Evolutionary conservation across 2,797 vertebrate species (phyloP), one percentile per base, ranked within the genome.

Genomic region (Hypotaenidia okinawae): DNA sequence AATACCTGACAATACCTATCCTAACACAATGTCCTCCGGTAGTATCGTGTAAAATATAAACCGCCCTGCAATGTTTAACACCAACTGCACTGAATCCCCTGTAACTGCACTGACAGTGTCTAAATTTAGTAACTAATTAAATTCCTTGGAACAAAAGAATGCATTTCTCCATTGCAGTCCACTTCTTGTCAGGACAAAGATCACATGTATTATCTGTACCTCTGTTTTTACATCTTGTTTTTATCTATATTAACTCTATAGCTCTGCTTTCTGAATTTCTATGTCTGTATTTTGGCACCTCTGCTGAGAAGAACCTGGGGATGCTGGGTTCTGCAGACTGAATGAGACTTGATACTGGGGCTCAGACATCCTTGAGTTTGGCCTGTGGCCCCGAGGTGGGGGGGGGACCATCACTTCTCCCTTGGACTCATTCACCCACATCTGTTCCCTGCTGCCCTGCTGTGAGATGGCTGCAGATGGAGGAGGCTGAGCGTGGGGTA

Each of bases 111-210:
- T 64, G 95, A 57, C 80, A 90, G 88, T 18, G 27, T 43, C 95
- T 95, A 92, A 93, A 93, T 95, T 94, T 97, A 96, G 94, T 76
- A 96, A 54, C 90, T 94, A 84, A 93, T 96, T 97, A 95, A 83
- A 84, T 89, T 72, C 81, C 39, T 2, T 39, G 81, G 78, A 94
- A 79, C 67, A 93, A 77, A 92, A 89, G 88, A 93, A 79, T 80
- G 62, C 66, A 28, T 94, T 93, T 87, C 62, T 87, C 70, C 57
- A 13, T 39, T 89, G 81, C 81, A 68, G 18, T 82, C 35, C 32
- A 5, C 66, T 91, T 91, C 59, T 68, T 70, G 61, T 91, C 59
- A 87, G 54, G 82, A 88, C 51, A 54, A 43, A 54, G 70, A 70
- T 62, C 39, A 17, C 4, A 33, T 68, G 58, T 39, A 11, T 61